phyloP scores from a whole-genome alignment of 2,113 vertebrate genomes.

The Struthidea cinerea region DNA sequence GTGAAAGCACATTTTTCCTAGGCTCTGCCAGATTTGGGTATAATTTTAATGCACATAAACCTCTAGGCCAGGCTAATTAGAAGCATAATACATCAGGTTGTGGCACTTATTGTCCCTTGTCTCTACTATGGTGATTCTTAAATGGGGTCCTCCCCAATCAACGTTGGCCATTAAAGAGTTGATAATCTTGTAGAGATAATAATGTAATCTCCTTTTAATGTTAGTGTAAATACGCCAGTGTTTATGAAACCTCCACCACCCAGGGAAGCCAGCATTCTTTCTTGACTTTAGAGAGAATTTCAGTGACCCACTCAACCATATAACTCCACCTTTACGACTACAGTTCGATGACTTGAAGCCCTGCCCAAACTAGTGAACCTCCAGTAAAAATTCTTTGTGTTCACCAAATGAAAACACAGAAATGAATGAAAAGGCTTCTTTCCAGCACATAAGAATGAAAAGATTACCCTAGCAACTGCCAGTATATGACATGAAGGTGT shows the following conservation, averaged over 20 bases:
- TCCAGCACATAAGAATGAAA: background rate
- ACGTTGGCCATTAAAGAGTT: background rate
- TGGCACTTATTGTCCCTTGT: background rate
- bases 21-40: background rate
- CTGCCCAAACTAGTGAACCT: background rate
- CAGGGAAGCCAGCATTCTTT: background rate
- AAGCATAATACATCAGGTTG: background rate
- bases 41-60: background rate
- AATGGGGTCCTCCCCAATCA: background rate
- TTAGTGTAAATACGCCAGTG: background rate
- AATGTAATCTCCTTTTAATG: background rate
- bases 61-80: background rate
- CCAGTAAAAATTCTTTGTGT: background rate
- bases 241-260: background rate
- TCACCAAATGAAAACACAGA: background rate
- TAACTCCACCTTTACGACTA: background rate
- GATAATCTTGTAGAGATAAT: background rate
- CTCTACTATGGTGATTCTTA: background rate
- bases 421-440: background rate
- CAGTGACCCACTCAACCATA: background rate
- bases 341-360: accelerated
- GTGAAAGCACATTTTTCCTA: background rate
- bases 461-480: background rate
- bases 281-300: background rate
- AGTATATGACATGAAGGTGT: background rate